A percentile compares a stretch with the other conserved stretches of the same genome.
phyloP scores from a whole-genome alignment of 2,888 invertebrate species.

The Penaeus monodon region DNA sequence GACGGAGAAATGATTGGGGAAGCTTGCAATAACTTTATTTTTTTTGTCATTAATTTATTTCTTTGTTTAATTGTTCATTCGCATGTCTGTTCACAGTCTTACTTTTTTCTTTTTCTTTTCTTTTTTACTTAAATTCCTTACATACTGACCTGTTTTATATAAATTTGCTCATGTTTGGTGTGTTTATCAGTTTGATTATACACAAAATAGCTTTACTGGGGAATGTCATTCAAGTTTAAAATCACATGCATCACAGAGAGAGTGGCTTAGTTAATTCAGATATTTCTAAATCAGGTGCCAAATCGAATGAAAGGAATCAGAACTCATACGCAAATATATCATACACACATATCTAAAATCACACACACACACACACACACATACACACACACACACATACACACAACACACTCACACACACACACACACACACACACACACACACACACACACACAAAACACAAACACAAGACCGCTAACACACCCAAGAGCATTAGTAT shows the following conservation, averaged over 20 bases:
- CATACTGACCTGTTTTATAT: too few relatives aligned
- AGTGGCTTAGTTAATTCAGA: too few relatives aligned
- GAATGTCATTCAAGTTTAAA: too few relatives aligned
- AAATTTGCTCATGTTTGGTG: too few relatives aligned
- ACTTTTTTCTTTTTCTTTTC: neutral
- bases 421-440: conserved; percentile 13
- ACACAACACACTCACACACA: neutral
- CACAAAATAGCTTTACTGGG: too few relatives aligned
- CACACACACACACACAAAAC: neutral
- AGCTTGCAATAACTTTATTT: neutral
- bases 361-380: conserved; percentile 31
- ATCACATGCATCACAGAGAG: too few relatives aligned
- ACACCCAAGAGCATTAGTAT: neutral
- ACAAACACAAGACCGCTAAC: neutral
- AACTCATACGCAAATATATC: too few relatives aligned
- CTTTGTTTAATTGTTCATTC: neutral
- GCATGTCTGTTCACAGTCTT: neutral
- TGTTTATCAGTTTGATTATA: too few relatives aligned
- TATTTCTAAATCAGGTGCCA: too few relatives aligned
- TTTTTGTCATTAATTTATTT: neutral
- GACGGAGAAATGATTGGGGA: neutral
- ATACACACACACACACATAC: conserved; percentile 25
- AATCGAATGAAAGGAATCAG: too few relatives aligned
- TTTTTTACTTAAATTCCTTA: neutral
- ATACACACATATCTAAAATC: neutral